A percentile compares a stretch with the other conserved stretches of the same genome.
Conservation (phyloP, 2,113 vertebrate species). For the Ptyas mucosa region DNA sequence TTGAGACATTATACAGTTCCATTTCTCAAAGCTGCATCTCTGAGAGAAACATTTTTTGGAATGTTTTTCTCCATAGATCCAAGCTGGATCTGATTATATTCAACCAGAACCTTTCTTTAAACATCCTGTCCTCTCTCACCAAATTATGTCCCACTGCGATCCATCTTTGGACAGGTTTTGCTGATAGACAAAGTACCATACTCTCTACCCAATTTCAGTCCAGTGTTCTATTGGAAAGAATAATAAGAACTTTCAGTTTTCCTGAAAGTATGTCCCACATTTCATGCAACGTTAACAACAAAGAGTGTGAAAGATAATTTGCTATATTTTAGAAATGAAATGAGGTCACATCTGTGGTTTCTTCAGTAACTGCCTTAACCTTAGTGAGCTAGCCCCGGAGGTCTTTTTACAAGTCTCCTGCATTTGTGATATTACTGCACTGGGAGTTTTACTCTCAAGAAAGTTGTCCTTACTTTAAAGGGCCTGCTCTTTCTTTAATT, state of each 20-base stretch:
- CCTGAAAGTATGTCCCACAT: slow-evolving; percentile 7
- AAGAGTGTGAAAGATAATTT: slow-evolving; percentile 10
- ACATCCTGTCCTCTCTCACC: not conserved
- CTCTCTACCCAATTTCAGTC: not conserved
- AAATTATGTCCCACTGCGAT: not conserved
- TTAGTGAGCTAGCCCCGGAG: not conserved
- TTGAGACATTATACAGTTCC: not conserved
- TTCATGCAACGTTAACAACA: not conserved
- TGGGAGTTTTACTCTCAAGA: slow-evolving; percentile 10
- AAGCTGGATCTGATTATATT: not conserved
- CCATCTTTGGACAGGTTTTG: not conserved
- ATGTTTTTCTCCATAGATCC: not conserved
- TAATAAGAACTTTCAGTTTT: not conserved
- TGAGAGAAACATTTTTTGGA: not conserved
- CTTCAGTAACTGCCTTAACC: not conserved
- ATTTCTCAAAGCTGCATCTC: not conserved
- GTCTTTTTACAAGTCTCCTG: not conserved
- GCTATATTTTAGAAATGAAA: slow-evolving; percentile 27
- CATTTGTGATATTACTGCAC: not conserved
- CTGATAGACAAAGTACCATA: not conserved
- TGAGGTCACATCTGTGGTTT: slow-evolving; percentile 7
- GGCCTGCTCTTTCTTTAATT: not conserved
- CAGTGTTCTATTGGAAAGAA: not conserved
- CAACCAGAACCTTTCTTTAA: not conserved
- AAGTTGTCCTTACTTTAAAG: not conserved